Base-by-base conservation (phyloP, 2,797 vertebrate genomes). In the Falco columbarius region DNA sequence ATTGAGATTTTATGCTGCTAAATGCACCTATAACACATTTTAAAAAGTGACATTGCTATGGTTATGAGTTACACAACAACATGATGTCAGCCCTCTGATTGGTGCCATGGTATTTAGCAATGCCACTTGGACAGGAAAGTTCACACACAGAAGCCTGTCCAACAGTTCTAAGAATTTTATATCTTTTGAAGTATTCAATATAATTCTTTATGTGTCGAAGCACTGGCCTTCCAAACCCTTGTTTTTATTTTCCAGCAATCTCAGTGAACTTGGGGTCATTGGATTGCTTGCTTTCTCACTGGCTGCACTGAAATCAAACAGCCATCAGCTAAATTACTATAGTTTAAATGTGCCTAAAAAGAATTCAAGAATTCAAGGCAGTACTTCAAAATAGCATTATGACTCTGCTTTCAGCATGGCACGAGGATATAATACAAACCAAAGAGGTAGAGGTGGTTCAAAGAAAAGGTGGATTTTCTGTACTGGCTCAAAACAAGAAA, bases 131-230 rank as follows among this genome's bases (percentile, higher is more conserved):
- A 98, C 95, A 96, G 95, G 83, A 92, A 93, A 88, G 95, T 96
- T 97, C 96, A 97, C 90, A 94, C 83, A 83, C 83, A 95, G 95
- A 96, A 97, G 93, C 81, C 90, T 97, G 96, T 95, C 97, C 97
- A 98, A 74, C 87, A 88, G 98, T 98, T 98, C 98, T 98, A 98
- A 97, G 98, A 98, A 98, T 97, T 97, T 97, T 97, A 92, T 97
- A 97, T 96, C 96, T 98, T 97, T 97, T 95, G 96, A 98, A 97
- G 80, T 95, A 95, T 96, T 97, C 93, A 95, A 87, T 97, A 80
- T 96, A 95, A 97, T 97, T 97, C 97, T 97, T 95, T 97, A 97
- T 82, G 70, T 95, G 87, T 94, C 94, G 85, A 90, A 83, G 81
- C 82, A 7, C 42, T 92, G 87, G 70, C 94, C 91, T 97, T 96